Conservation (phyloP, 2,888 invertebrate species). For the Caenorhabditis drosophilae region DNA sequence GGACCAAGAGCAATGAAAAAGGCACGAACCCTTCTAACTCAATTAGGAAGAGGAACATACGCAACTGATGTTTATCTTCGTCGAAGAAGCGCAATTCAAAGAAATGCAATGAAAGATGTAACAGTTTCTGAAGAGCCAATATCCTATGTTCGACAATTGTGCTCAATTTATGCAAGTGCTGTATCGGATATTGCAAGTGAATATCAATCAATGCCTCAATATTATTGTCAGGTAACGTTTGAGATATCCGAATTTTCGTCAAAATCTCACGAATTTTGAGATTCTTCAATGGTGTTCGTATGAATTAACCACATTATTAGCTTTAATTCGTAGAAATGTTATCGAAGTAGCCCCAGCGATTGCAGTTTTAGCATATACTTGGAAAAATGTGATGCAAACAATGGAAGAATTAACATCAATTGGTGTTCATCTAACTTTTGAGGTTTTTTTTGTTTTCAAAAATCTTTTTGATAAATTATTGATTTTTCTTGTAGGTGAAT, state of each 20-base stretch:
- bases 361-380: slow-evolving; percentile 59
- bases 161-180: slow-evolving; percentile 47
- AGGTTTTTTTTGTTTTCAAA: slow-evolving; percentile 70
- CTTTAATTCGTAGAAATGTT: slow-evolving; percentile 63
- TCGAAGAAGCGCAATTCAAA: slow-evolving; percentile 52
- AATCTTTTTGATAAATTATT: neutral
- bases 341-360: slow-evolving; percentile 68
- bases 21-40: slow-evolving; percentile 46
- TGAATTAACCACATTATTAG: slow-evolving; percentile 62
- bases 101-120: slow-evolving; percentile 48
- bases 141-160: slow-evolving; percentile 63
- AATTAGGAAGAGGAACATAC: slow-evolving; percentile 57
- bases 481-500: slow-evolving; percentile 74
- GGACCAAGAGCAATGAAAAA: slow-evolving; percentile 61
- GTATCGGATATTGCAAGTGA: slow-evolving; percentile 61
- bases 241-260: neutral
- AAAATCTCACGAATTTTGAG: slow-evolving; percentile 5
- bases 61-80: slow-evolving; percentile 64
- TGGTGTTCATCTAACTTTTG: slow-evolving; percentile 89
- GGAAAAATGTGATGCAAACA: slow-evolving; percentile 61
- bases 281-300: slow-evolving; percentile 63
- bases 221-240: slow-evolving; percentile 52
- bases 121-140: slow-evolving; percentile 55
- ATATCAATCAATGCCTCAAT: slow-evolving; percentile 49
- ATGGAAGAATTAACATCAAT: slow-evolving; percentile 67